Percentiles rank a stretch among this genome's conserved stretches.
These are phyloP conservation scores for Branchipolynoe longqiensis DNA, from an alignment of 2,888 invertebrate genomes.

Conservation along the genomic window DNA sequence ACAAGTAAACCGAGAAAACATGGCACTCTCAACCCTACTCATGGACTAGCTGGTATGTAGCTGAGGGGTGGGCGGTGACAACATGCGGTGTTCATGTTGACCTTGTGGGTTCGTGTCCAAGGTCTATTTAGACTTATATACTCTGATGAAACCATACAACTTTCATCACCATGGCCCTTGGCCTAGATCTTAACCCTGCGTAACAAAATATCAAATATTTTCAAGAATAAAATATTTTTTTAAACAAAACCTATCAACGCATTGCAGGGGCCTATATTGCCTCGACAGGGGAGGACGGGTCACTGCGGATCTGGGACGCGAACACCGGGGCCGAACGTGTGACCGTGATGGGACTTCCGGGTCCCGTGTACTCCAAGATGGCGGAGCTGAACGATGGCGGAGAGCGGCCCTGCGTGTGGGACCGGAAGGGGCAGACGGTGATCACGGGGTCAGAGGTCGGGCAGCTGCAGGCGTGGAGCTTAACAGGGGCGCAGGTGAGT, in stretches of 20 bases:
- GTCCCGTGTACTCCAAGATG: conserved; percentile 58
- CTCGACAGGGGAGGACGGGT: conserved; percentile 61
- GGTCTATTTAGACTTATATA: no score
- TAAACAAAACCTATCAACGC: not conserved
- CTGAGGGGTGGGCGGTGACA: no score
- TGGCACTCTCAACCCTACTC: no score
- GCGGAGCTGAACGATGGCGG: conserved; percentile 60
- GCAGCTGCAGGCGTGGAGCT: conserved; percentile 56
- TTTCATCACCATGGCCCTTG: no score
- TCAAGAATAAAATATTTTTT: not conserved
- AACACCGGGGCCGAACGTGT: conserved; percentile 60
- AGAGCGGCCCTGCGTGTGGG: conserved; percentile 57
- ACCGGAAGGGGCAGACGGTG: conserved; percentile 39
- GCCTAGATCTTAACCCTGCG: no score
- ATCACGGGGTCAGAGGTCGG: conserved; percentile 63
- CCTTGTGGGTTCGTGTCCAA: no score
- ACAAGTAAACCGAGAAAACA: no score
- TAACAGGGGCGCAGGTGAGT: conserved; percentile 53
- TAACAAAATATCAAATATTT: not conserved
- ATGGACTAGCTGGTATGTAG: no score
- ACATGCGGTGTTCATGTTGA: no score
- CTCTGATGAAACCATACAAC: no score
- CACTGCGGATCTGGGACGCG: conserved; percentile 64
- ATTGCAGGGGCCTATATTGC: conserved; percentile 57
- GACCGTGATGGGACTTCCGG: conserved; percentile 61